Conservation (phyloP, 30 jellyfish, hydroid and myxozoan genomes). For the Turritopsis dohrnii region DNA sequence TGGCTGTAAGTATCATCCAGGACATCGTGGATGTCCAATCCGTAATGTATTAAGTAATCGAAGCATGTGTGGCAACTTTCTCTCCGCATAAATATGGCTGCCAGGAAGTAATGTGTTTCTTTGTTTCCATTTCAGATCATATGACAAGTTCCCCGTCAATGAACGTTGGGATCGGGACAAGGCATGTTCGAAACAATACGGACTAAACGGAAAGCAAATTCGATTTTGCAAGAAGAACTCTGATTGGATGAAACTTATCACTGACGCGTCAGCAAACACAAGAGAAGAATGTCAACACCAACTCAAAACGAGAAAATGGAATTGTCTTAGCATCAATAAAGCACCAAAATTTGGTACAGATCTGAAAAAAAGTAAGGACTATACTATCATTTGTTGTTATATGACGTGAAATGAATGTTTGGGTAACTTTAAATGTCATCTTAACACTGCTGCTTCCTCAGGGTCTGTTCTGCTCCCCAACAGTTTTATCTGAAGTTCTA, state of each 20-base stretch:
- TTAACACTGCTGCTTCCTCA: no score
- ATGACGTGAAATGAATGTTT: no score
- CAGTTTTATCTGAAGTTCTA: no score
- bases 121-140: slow-evolving; percentile 18
- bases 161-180: slow-evolving; percentile 28
- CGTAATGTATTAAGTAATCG: no score
- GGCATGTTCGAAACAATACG: slow-evolving; percentile 48
- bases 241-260: slow-evolving; percentile 54
- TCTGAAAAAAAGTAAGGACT: slow-evolving; percentile 54
- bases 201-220: slow-evolving; percentile 61
- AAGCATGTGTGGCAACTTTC: no score
- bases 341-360: slow-evolving; percentile 73
- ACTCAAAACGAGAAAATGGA: slow-evolving; percentile 60
- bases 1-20: background rate
- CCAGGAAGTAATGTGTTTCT: background rate
- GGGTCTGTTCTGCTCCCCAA: no score
- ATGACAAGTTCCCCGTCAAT: slow-evolving; percentile 17
- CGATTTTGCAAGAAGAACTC: slow-evolving; percentile 48
- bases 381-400: no score
- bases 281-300: slow-evolving; percentile 75
- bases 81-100: background rate
- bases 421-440: no score
- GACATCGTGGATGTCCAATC: no score
- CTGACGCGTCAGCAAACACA: slow-evolving; percentile 43
- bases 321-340: slow-evolving; percentile 63